phyloP scores from a whole-genome alignment of 2,797 vertebrate species.

The Micromesistius poutassou region DNA sequence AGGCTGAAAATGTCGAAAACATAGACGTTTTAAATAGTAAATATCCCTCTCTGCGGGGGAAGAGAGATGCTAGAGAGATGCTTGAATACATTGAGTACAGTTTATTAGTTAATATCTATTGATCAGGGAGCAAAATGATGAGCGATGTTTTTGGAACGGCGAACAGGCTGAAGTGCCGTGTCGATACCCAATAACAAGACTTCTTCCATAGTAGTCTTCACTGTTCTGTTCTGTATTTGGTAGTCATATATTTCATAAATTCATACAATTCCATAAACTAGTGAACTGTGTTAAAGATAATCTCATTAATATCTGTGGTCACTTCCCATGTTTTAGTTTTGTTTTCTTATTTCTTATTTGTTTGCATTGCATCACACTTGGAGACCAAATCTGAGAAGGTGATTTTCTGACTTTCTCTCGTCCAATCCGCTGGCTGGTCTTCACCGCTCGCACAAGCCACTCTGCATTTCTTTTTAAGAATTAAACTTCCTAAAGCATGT shows the following conservation, averaged over 20 bases:
- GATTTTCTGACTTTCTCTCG: slow-evolving; percentile 56
- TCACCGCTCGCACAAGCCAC: neutral
- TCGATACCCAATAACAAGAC: neutral
- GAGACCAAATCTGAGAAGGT: slow-evolving; percentile 75
- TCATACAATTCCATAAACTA: slow-evolving; percentile 10
- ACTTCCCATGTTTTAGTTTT: slow-evolving; percentile 51
- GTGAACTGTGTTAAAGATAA: neutral
- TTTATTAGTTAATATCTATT: slow-evolving; percentile 3
- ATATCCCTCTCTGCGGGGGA: neutral
- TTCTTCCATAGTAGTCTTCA: neutral
- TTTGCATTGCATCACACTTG: slow-evolving; percentile 58
- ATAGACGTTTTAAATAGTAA: no score
- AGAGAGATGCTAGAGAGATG: neutral
- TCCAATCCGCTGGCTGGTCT: slow-evolving; percentile 36
- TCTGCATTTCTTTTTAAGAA: slow-evolving; percentile 1
- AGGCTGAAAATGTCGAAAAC: no score
- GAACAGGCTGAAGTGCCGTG: no score
- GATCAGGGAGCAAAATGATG: neutral
- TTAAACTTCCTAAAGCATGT: neutral
- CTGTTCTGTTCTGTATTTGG: neutral
- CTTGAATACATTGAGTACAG: neutral
- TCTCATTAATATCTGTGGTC: slow-evolving; percentile 42
- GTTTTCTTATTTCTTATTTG: slow-evolving; percentile 42
- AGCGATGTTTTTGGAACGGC: neutral
- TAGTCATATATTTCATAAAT: neutral